Conservation (phyloP, 2,888 invertebrate species). For the Plagodis pulveraria region DNA sequence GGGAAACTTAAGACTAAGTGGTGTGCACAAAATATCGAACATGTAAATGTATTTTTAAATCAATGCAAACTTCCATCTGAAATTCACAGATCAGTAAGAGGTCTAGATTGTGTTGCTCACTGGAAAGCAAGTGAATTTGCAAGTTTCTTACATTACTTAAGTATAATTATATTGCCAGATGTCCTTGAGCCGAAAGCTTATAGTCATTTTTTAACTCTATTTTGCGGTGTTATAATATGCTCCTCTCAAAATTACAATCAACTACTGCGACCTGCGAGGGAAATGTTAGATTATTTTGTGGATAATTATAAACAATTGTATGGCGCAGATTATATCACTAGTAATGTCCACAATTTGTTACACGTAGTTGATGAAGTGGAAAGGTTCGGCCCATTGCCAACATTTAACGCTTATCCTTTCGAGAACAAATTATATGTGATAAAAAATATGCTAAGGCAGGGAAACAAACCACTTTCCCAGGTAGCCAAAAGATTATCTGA, state of each 20-base stretch:
- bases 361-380: constrained; percentile 13
- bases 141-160: constrained; percentile 15
- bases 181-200: neutral
- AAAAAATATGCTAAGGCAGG: constrained; percentile 10
- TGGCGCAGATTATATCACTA: constrained; percentile 6
- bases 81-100: constrained; percentile 14
- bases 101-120: constrained; percentile 4
- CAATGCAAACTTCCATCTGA: constrained; percentile 14
- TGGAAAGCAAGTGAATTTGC: constrained; percentile 18
- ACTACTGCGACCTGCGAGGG: constrained; percentile 8
- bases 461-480: constrained; percentile 8
- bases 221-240: constrained; percentile 18
- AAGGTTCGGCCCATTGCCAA: constrained; percentile 10
- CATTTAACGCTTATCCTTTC: constrained; percentile 22
- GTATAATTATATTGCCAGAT: constrained; percentile 10
- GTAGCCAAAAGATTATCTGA: constrained; percentile 13
- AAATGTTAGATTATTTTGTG: constrained; percentile 13
- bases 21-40: constrained; percentile 7
- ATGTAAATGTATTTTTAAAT: constrained; percentile 2
- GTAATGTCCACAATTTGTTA: constrained; percentile 16
- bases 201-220: constrained; percentile 4
- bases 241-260: constrained; percentile 3
- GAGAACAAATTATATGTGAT: constrained; percentile 20
- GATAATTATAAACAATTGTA: constrained; percentile 15
- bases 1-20: constrained; percentile 12